Evolutionary conservation across 2,888 invertebrate species (phyloP).

Genomic region (Oxystoma pomonae): DNA sequence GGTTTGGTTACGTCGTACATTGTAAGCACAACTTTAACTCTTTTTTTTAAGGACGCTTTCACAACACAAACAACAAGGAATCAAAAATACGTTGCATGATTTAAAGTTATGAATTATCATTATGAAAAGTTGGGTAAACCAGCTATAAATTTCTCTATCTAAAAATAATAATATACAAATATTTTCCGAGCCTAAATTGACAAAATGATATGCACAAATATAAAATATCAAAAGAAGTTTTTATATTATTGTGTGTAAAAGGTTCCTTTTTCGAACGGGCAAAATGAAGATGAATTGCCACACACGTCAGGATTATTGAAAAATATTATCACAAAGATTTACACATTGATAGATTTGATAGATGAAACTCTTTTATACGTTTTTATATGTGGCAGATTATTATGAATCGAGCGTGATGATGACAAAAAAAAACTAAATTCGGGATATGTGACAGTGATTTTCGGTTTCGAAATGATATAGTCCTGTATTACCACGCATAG

Average conservation of each 20-base stretch:
- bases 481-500: too few species aligned
- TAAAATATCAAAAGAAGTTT: neutral
- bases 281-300: constrained; percentile 19
- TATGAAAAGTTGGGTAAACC: too few species aligned
- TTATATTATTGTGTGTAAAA: constrained; percentile 8
- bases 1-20: too few species aligned
- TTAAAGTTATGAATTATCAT: too few species aligned
- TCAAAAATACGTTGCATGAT: too few species aligned
- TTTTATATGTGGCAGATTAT: neutral
- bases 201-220: neutral
- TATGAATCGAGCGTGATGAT: neutral
- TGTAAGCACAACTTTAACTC: too few species aligned
- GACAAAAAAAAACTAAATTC: constrained; percentile 35
- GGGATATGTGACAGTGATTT: too few species aligned
- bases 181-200: neutral
- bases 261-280: constrained; percentile 10
- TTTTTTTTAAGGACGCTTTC: too few species aligned
- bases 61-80: too few species aligned
- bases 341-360: neutral
- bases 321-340: constrained; percentile 8
- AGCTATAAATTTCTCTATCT: neutral
- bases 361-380: neutral
- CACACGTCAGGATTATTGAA: constrained; percentile 18
- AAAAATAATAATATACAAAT: neutral
- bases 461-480: too few species aligned